Base-by-base conservation (phyloP, 2,888 invertebrate species). In the Apeira syringaria region DNA sequence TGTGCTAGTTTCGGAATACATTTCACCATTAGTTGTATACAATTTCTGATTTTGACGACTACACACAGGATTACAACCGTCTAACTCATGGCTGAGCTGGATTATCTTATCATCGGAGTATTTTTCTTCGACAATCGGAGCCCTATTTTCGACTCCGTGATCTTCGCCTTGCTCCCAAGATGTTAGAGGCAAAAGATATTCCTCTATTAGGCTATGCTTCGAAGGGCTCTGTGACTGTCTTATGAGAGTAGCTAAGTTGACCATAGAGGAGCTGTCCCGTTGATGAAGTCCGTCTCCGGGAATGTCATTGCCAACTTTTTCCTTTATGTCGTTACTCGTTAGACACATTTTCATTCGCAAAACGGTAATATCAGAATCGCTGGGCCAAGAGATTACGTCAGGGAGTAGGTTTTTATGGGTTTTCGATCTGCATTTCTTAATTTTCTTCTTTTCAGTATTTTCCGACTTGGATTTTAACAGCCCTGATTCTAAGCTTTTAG, bases 291-390 rank as follows among this genome's bases (percentile, higher is more conserved):
- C 92, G 53, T 92, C 92, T 0, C 92, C 92, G 1, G 88, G 88
- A 35, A 91, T 75, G 1, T 80, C 70, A 39, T 78, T 80, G 26
- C 81, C 86, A 2, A 83, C 71, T 59, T 85, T 85, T 42, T 89
- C 80, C 64, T 90, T 90, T 42, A 86, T 63, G 42, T 80, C 81
- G 37, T 62, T 74, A 3, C 63, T 67, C n/a, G 68, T 70, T 56
- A 69, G 61, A 53, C 56, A 76, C 40, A 73, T 66, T 59, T 91
- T 90, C 70, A 92, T 90, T 58, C 91, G 70, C 5, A 92, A 77
- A 2, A 92, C 88, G 0, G 92, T 92, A 38, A 92, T 87, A 62
- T 92, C 92, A 0, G 92, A 92, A 67, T 92, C 92, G 33, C 92
- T 92, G 1, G 91, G 90, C 82, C 91, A 91, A 7, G 91, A 83